These are phyloP conservation scores for Xenops minutus DNA, from an alignment of 2,797 vertebrate genomes.

Conservation along the genomic window DNA sequence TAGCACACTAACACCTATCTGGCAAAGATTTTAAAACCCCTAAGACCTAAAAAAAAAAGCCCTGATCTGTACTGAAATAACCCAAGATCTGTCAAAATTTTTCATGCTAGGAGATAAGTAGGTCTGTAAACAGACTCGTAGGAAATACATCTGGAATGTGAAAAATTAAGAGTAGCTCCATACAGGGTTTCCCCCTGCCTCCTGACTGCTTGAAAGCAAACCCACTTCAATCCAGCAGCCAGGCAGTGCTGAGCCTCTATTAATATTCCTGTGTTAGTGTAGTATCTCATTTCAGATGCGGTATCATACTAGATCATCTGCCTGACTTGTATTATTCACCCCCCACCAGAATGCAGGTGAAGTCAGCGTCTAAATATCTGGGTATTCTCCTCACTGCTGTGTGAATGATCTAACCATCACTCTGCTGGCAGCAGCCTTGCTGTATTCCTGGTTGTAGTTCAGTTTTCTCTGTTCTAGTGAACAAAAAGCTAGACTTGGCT, in stretches of 20 bases:
- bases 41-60: not conserved
- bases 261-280: not conserved
- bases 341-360: not conserved
- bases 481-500: not conserved
- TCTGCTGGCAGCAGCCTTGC: not conserved
- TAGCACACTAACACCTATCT: not conserved
- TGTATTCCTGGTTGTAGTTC: not conserved
- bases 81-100: not conserved
- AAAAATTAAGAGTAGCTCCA: not conserved
- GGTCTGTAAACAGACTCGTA: not conserved
- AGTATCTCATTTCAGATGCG: not conserved
- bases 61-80: not conserved
- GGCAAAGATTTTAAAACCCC: not conserved
- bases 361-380: fast-evolving
- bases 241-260: not conserved
- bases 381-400: not conserved
- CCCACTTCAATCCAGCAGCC: not conserved
- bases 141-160: not conserved
- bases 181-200: not conserved
- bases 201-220: not conserved
- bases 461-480: not conserved
- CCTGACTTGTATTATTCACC: not conserved
- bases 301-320: not conserved
- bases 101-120: not conserved
- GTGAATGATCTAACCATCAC: not conserved